A percentile compares a stretch with the other conserved stretches of the same genome.
Evolutionary conservation across 2,113 vertebrate species (phyloP).

Genomic region (Psilopsiagon aymara): DNA sequence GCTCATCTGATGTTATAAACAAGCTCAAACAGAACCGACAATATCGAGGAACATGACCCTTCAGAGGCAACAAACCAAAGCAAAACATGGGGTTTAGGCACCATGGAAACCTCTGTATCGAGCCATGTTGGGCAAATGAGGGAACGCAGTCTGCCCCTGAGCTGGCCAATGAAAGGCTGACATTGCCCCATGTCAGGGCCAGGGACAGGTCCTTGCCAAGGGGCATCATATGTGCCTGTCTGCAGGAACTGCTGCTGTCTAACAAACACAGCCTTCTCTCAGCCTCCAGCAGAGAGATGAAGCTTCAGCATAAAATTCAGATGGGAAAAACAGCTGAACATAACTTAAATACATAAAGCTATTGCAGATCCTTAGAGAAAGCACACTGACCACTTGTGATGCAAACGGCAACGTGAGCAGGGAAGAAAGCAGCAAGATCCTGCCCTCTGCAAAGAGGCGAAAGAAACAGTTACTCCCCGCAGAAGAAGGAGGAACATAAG

Average conservation of each 20-base stretch:
- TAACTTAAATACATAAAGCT: too few species aligned
- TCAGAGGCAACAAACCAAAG: neutral
- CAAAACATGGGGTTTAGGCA: neutral
- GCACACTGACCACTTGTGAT: neutral
- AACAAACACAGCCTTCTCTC: neutral
- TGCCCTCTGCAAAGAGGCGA: neutral
- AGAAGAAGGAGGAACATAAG: neutral
- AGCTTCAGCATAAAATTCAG: neutral
- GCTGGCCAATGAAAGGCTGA: neutral
- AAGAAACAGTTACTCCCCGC: accelerated
- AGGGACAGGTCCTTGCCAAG: neutral
- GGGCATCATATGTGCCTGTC: accelerated
- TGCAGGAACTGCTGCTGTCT: neutral
- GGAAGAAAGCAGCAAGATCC: neutral
- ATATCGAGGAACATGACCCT: neutral
- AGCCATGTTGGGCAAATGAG: accelerated
- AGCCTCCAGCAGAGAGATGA: neutral
- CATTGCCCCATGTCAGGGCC: neutral
- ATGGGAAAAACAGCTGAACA: neutral
- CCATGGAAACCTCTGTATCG: neutral
- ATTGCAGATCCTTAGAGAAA: neutral
- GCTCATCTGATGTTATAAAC: neutral
- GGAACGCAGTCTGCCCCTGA: accelerated
- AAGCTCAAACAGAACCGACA: neutral
- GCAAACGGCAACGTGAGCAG: neutral